A percentile compares a stretch with the other conserved stretches of the same genome.
Evolutionary conservation across 2,113 vertebrate species (phyloP).

Genomic region (Rhinichthys klamathensis): DNA sequence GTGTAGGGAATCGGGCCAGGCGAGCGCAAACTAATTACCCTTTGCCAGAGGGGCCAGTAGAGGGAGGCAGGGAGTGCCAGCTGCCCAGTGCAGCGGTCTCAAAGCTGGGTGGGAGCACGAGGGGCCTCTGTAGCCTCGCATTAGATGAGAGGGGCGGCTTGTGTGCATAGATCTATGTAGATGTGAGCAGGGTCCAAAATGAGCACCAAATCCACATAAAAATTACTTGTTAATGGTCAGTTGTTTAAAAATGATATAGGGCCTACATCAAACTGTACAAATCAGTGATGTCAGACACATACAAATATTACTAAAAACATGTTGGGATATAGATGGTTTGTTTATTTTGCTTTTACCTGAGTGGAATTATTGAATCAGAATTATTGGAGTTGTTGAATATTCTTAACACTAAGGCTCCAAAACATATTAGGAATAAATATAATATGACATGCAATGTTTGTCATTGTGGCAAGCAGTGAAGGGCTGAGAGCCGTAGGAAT

Average conservation of each 20-base stretch:
- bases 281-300: neutral
- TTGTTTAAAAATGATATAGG: neutral
- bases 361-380: neutral
- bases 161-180: slow-evolving; percentile 5
- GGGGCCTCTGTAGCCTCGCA: slow-evolving; percentile 49
- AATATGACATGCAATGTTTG: neutral
- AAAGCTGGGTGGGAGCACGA: slow-evolving; percentile 57
- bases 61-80: slow-evolving; percentile 57
- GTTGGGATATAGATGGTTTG: neutral
- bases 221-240: neutral
- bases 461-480: neutral
- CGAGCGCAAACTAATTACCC: slow-evolving; percentile 81
- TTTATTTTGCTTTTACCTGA: neutral
- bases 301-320: neutral
- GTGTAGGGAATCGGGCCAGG: slow-evolving; percentile 76
- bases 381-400: neutral
- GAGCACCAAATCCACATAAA: neutral
- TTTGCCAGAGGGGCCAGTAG: slow-evolving; percentile 66
- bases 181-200: slow-evolving; percentile 11
- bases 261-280: neutral
- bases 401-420: neutral
- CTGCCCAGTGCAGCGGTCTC: slow-evolving; percentile 68
- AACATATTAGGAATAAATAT: neutral
- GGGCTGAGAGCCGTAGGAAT: neutral
- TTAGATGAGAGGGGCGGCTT: neutral